phyloP scores from a whole-genome alignment of 2,888 invertebrate species.

The Hypselothyrea guttata region DNA sequence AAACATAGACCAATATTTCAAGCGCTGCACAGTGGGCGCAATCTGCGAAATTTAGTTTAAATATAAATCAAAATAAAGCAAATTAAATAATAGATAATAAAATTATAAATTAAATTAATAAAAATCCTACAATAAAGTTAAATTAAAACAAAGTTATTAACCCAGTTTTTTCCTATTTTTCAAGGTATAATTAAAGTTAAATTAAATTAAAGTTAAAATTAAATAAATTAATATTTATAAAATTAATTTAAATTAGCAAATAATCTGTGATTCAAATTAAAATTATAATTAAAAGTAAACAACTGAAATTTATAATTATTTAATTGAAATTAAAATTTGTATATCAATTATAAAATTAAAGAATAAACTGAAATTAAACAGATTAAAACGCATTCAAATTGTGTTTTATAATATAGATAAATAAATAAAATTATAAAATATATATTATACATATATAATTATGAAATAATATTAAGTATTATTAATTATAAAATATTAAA shows the following conservation, averaged over 20 bases:
- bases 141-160: slow-evolving; percentile 14
- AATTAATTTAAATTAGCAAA: too few species aligned
- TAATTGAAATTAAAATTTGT: too few species aligned
- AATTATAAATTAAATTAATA: background rate
- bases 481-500: slow-evolving; percentile 5
- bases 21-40: slow-evolving; percentile 10
- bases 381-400: background rate
- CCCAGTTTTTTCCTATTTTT: too few species aligned
- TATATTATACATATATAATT: slow-evolving; percentile 21
- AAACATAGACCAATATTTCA: background rate
- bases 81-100: too few species aligned
- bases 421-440: slow-evolving; percentile 27
- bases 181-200: too few species aligned
- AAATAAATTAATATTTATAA: too few species aligned
- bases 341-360: too few species aligned
- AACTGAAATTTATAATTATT: too few species aligned
- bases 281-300: too few species aligned
- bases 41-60: slow-evolving; percentile 7
- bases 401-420: background rate
- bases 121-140: slow-evolving; percentile 23
- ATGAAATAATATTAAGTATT: background rate
- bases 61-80: too few species aligned
- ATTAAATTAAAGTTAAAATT: slow-evolving; percentile 8
- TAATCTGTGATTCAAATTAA: too few species aligned
- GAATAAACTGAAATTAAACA: too few species aligned